Evolutionary conservation across 2,888 invertebrate species (phyloP), one percentile per base, ranked within the genome.

Genomic region (Autographa gamma): DNA sequence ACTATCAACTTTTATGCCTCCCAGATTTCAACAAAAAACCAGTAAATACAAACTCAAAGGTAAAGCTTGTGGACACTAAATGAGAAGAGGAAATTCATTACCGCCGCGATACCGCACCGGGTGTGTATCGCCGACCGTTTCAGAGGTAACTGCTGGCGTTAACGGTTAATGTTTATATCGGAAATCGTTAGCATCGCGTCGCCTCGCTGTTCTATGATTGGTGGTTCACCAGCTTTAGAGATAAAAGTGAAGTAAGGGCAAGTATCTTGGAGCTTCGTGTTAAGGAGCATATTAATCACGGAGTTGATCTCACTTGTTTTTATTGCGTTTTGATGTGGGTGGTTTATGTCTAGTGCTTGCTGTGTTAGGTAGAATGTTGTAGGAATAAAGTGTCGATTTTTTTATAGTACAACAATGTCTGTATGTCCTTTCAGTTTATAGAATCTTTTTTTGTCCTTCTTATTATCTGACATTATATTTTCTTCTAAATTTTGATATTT

Each of bases 11-110:
- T 81, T 82, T 74, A 83, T 73, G 76, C 75, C 19, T 38, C 72
- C 9, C 66, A 69, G 77, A 79, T 75, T 74, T 71, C 69, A 63
- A 76, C 79, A 82, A 76, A 77, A 74, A 77, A 74, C 67, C 70
- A 61, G 66, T 63, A 72, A 80, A 81, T 68, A 58, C 71, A 79
- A 83, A 83, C 74, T 60, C 43, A 60, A 77, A 86, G 85, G 86
- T 88, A 87, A 88, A 77, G 86, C 82, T 76, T 82, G 85, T 79
- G 71, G 70, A 80, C 83, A 88, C 85, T 88, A 89, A 92, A 92
- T 90, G 90, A 91, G 90, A 90, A 88, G 88, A 88, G 88, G 88
- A 89, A 89, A 92, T 92, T 92, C 92, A 91, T 93, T 91, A 90
- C 85, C 61, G 73, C 64, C 67, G 85, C 88, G 85, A 89, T 87